A percentile compares a stretch with the other conserved stretches of the same genome.
Conservation (phyloP, 2,797 vertebrate genomes). For the Xerus rutilus region DNA sequence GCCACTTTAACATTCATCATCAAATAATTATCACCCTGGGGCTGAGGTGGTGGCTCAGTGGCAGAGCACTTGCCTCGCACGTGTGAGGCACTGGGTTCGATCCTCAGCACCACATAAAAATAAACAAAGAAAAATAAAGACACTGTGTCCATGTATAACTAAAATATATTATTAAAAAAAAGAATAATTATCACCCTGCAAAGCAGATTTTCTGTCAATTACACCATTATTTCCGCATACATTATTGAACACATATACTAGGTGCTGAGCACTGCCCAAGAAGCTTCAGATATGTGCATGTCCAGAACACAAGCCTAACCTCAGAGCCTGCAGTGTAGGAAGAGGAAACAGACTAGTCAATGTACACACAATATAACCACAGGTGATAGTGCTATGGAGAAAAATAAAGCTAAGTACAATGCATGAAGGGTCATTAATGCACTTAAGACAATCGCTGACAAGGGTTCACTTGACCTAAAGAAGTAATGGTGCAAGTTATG, state of each 20-base stretch:
- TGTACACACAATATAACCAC: neutral
- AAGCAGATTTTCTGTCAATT: neutral
- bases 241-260: neutral
- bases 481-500: neutral
- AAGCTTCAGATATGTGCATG: neutral
- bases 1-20: neutral
- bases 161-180: too few species aligned
- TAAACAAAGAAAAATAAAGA: too few species aligned
- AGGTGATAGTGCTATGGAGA: neutral
- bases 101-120: too few species aligned
- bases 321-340: neutral
- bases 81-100: too few species aligned
- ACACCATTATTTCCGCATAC: neutral
- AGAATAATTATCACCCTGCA: neutral
- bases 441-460: neutral
- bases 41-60: too few species aligned
- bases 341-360: neutral
- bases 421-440: neutral
- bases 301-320: neutral
- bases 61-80: too few species aligned
- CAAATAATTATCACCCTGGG: neutral
- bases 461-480: neutral
- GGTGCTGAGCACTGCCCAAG: neutral
- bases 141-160: too few species aligned
- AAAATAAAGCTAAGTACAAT: neutral